These are phyloP conservation scores for Ivindomyrus marchei DNA, from an alignment of 2,113 vertebrate species.

Conservation along the genomic window DNA sequence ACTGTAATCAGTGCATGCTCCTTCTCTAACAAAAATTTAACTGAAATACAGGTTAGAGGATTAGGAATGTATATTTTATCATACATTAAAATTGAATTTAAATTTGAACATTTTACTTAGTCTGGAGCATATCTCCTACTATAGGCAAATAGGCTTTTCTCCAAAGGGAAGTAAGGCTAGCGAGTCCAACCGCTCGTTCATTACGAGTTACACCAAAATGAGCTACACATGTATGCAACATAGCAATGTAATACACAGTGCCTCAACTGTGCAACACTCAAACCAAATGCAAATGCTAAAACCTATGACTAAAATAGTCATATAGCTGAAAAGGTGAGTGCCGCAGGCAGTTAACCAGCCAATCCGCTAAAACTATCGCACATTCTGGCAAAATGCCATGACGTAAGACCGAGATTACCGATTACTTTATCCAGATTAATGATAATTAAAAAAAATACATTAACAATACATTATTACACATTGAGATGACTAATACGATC, in stretches of 20 bases:
- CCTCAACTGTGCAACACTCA: background rate
- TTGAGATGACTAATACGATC: background rate
- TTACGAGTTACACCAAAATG: background rate
- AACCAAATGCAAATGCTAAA: background rate
- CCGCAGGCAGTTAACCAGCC: background rate
- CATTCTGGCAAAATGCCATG: background rate
- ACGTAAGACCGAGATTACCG: background rate
- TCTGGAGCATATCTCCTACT: background rate
- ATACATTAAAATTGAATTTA: background rate
- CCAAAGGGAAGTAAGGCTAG: background rate
- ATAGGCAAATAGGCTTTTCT: background rate
- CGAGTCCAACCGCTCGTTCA: background rate
- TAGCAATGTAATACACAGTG: background rate
- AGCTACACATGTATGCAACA: background rate
- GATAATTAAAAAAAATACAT: background rate
- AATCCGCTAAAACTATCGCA: background rate
- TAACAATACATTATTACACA: background rate
- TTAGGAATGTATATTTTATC: background rate
- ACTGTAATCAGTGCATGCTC: no score
- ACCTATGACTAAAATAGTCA: background rate
- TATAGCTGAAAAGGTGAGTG: background rate
- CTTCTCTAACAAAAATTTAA: background rate
- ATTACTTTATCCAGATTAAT: background rate
- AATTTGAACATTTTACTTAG: background rate
- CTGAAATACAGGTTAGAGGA: background rate